phyloP scores from a whole-genome alignment of 2,113 vertebrate species.

The Echinops telfairi region DNA sequence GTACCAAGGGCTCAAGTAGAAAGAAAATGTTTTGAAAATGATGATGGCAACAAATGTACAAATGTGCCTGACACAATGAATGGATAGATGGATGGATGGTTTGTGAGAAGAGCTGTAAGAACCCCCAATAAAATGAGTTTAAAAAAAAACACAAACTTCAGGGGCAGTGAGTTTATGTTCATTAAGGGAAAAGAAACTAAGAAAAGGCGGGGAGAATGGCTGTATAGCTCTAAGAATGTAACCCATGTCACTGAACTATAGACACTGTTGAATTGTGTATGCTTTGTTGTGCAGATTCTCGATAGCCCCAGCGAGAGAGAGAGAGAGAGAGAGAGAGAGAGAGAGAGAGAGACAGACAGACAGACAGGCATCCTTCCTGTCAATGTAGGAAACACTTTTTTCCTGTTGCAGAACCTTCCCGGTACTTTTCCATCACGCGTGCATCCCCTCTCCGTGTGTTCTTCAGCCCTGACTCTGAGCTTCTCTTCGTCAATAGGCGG shows the following conservation, averaged over 20 bases:
- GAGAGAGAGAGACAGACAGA: not conserved
- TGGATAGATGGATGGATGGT: too few species aligned
- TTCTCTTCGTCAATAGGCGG: accelerated
- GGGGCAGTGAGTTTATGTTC: not conserved
- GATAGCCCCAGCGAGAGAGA: not conserved
- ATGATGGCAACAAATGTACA: too few species aligned
- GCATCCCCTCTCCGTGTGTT: not conserved
- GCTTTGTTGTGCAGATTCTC: not conserved
- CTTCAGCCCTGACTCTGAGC: not conserved
- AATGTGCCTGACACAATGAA: too few species aligned
- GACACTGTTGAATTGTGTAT: not conserved
- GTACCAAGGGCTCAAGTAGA: too few species aligned
- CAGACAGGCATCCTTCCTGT: not conserved
- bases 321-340: not conserved
- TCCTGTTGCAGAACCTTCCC: not conserved
- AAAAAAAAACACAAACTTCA: too few species aligned
- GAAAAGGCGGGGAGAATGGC: not conserved
- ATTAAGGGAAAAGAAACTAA: not conserved
- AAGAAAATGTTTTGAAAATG: too few species aligned
- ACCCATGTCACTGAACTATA: not conserved
- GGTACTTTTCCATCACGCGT: not conserved
- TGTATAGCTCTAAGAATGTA: not conserved
- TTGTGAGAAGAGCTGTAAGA: too few species aligned
- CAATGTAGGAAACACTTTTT: not conserved
- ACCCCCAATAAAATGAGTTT: too few species aligned